Evolutionary conservation across 2,113 vertebrate species (phyloP), one percentile per base, ranked within the genome.

Genomic region (Meleagris gallopavo): DNA sequence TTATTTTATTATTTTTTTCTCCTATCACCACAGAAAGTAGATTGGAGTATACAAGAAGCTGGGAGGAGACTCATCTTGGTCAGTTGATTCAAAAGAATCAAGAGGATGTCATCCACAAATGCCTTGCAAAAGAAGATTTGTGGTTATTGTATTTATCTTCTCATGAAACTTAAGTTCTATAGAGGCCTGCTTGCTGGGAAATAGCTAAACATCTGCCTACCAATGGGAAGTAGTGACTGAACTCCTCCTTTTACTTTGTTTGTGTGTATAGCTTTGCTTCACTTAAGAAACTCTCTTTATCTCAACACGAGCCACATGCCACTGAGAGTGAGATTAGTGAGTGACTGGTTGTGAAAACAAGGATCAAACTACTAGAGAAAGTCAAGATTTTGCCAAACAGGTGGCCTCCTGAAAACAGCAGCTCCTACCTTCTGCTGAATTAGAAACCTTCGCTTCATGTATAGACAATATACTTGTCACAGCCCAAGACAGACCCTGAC

Each of bases 391-490:
- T 85, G 30, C 58, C 71, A 48, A 65, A 43, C 10, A 81, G 10
- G 24, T 45, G 36, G 36, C 58, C 75, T 38, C 17, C 29, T 88
- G 36, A 93, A 82, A 43, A 79, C 43, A 89, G 71, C 22, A 93
- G 54, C 43, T 83, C 62, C 40, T 45, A 70, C 48, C 27, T 86
- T 80, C 45, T 89, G 32, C 66, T 58, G 62, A 83, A 36, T 20
- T 80, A 71, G 67, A 94, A 95, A 71, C 27, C 25, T 74, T 50
- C 94, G 55, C 34, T 77, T 70, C 78, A 62, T 29, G 14, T 91
- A 36, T 32, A 80, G 92, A 48, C 70, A 94, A 96, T 93, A 83
- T 32, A 91, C 36, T 88, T 94, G 88, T 93, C 92, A 96, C 75
- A 89, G 85, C 88, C 77, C 64, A 62, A 83, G 45, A 60, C 79